These are phyloP conservation scores for Okapia johnstoni DNA, from an alignment of 2,113 vertebrate genomes.

Conservation along the genomic window DNA sequence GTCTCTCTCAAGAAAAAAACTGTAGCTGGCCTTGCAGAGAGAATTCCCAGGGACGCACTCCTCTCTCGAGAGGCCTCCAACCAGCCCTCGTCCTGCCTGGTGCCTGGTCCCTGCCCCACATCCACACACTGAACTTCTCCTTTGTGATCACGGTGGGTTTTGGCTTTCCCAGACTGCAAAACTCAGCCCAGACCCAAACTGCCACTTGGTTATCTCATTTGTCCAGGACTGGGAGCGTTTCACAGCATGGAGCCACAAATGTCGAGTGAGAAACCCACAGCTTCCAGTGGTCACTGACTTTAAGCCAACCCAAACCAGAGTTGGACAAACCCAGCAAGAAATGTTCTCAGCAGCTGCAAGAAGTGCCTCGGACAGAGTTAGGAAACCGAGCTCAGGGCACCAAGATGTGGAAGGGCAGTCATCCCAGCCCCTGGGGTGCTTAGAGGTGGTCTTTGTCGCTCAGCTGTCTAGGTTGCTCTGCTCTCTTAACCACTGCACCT, in stretches of 20 bases:
- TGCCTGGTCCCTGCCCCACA: background rate
- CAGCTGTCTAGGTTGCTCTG: background rate
- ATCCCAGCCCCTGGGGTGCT: background rate
- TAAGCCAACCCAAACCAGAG: background rate
- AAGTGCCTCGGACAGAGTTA: background rate
- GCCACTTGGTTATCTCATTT: rapidly evolving
- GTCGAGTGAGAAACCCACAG: background rate
- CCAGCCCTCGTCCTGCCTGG: rapidly evolving
- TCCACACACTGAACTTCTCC: background rate
- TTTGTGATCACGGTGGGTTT: rapidly evolving
- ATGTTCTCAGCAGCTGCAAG: background rate
- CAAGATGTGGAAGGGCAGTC: rapidly evolving
- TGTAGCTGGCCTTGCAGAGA: rapidly evolving
- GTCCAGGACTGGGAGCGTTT: background rate
- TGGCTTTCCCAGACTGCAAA: background rate
- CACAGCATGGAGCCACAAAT: rapidly evolving
- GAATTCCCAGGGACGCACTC: background rate
- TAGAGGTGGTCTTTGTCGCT: background rate
- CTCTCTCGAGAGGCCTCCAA: rapidly evolving
- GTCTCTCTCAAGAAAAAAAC: background rate
- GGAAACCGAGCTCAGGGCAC: rapidly evolving
- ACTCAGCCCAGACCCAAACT: background rate
- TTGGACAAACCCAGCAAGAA: background rate
- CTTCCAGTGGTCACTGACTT: background rate
- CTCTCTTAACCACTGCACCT: background rate